Percentiles rank a stretch among this genome's conserved stretches.
Evolutionary conservation across 2,113 vertebrate species (phyloP).

Genomic region (Sinosuthora webbiana): DNA sequence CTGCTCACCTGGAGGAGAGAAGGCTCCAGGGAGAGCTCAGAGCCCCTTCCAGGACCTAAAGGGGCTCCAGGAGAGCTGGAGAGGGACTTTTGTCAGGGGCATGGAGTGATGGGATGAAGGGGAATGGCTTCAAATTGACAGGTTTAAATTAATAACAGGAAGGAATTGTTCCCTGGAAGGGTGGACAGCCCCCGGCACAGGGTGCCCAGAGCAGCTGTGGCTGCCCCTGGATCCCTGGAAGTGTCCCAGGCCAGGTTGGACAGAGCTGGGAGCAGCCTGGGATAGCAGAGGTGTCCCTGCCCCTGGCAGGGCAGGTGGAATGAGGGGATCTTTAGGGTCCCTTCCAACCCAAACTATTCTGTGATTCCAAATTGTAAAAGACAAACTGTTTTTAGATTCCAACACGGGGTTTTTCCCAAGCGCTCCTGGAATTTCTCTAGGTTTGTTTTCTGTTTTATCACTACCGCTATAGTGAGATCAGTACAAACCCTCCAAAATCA

Average conservation of each 20-base stretch:
- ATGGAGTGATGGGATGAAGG: background rate
- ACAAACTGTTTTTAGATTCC: background rate
- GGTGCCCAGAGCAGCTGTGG: background rate
- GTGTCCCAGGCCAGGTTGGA: background rate
- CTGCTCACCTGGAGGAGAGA: background rate
- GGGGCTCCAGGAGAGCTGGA: background rate
- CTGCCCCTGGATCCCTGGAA: background rate
- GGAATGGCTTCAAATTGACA: background rate
- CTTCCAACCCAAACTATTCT: background rate
- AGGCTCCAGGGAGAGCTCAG: background rate
- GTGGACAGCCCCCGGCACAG: background rate
- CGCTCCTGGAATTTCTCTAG: background rate
- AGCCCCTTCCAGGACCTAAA: rapidly evolving
- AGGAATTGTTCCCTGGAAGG: rapidly evolving
- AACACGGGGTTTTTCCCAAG: background rate
- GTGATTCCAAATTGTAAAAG: background rate
- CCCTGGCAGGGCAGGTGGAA: background rate
- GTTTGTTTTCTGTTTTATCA: background rate
- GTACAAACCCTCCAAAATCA: background rate
- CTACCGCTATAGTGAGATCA: background rate
- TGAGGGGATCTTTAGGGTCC: no score
- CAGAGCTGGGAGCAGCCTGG: background rate
- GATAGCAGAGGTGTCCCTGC: background rate
- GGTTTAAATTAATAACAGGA: rapidly evolving
- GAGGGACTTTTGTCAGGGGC: no score